Evolutionary conservation across 1,140 invertebrate genomes (phyloP).

Genomic region (Acyrthosiphon pisum): DNA sequence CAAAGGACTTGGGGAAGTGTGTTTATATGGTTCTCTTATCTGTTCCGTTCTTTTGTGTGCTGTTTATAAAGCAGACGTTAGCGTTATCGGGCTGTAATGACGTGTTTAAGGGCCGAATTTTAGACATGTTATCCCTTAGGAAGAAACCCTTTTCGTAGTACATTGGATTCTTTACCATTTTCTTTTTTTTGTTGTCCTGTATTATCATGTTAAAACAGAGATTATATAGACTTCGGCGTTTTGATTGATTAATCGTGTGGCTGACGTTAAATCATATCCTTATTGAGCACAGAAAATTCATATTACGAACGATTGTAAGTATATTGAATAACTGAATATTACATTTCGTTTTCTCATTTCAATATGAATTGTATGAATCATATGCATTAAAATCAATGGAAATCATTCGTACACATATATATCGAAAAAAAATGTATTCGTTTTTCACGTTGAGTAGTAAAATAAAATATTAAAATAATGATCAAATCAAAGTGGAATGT

Average conservation of each 20-base stretch:
- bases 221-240: constrained; percentile 22
- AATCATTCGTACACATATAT: not conserved
- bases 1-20: constrained; percentile 18
- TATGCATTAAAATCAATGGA: not conserved
- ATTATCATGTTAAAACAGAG: constrained; percentile 45
- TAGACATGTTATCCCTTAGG: constrained; percentile 49
- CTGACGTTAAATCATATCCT: constrained; percentile 6
- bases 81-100: constrained; percentile 54
- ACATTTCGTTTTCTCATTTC: not conserved
- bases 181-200: not conserved
- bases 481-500: not conserved
- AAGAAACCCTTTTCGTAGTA: constrained; percentile 44
- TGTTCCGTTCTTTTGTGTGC: constrained; percentile 24
- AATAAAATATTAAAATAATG: not conserved
- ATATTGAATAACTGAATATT: not conserved
- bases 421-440: not conserved
- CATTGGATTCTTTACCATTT: constrained; percentile 41
- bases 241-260: constrained; percentile 34
- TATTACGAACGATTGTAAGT: not conserved
- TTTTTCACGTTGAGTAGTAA: not conserved
- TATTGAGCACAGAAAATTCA: not conserved
- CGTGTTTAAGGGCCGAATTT: constrained; percentile 56
- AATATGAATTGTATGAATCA: not conserved
- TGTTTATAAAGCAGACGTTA: constrained; percentile 55
- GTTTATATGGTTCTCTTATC: constrained; percentile 43